Percentiles rank a stretch among this genome's conserved stretches.
phyloP scores from a whole-genome alignment of 2,113 vertebrate genomes.

The Calyptomena viridis region DNA sequence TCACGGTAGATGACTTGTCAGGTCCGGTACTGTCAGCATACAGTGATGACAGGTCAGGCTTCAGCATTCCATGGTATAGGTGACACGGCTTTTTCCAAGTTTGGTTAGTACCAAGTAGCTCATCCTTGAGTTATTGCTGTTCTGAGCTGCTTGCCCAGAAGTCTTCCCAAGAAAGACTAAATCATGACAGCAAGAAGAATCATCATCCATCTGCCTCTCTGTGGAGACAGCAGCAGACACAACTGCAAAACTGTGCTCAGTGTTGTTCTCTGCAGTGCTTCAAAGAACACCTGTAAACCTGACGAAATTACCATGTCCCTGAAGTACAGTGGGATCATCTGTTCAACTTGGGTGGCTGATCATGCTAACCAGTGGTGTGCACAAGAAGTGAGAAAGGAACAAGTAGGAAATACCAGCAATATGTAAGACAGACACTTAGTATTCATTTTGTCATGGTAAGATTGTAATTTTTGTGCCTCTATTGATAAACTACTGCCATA shows the following conservation, averaged over 20 bases:
- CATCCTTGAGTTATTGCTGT: neutral
- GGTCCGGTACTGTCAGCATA: neutral
- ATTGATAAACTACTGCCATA: neutral
- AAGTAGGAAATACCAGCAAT: neutral
- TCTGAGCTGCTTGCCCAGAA: neutral
- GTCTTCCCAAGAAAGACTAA: neutral
- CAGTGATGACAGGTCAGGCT: neutral
- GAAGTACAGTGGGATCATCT: neutral
- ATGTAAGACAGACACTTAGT: neutral
- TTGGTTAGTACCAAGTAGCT: neutral
- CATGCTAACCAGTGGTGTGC: neutral
- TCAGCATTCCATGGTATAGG: rapidly evolving
- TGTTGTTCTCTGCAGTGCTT: neutral
- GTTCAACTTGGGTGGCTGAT: neutral
- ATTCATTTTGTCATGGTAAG: neutral
- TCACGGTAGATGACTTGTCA: rapidly evolving
- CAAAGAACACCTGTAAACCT: neutral
- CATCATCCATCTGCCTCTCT: neutral
- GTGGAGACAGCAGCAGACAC: neutral
- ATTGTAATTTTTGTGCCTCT: neutral
- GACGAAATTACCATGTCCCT: neutral
- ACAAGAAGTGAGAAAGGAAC: neutral
- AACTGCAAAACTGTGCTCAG: neutral
- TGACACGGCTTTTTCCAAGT: neutral
- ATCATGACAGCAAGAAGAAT: neutral